Conservation (phyloP, 2,113 vertebrate species). For the Ochotona princeps region DNA sequence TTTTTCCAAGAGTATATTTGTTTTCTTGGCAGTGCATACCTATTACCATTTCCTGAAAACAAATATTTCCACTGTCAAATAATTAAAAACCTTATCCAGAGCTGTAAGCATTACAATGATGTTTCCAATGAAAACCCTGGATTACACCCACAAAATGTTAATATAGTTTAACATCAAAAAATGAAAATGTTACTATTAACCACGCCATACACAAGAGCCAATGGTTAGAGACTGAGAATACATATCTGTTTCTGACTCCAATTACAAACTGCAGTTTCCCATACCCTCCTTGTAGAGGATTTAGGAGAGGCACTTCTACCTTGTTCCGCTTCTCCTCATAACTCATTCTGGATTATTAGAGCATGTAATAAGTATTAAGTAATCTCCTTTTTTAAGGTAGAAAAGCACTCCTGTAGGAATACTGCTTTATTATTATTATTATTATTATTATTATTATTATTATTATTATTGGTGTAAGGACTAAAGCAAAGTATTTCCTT, state of each 20-base stretch:
- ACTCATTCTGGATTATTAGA: neutral
- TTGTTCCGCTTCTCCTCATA: neutral
- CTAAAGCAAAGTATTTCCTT: neutral
- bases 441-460: too few species aligned
- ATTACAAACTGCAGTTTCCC: neutral
- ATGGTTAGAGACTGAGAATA: neutral
- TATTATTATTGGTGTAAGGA: too few species aligned
- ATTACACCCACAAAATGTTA: neutral
- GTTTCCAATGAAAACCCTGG: conserved; percentile 32
- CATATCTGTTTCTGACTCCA: neutral
- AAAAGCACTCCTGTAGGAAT: neutral
- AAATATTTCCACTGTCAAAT: neutral
- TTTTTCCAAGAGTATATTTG: neutral
- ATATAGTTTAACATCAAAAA: neutral
- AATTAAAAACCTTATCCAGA: neutral
- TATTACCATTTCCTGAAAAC: conserved; percentile 8
- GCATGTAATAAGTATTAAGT: neutral
- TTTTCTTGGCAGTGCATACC: neutral
- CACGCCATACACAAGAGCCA: neutral
- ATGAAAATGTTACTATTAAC: neutral
- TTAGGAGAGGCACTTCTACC: neutral
- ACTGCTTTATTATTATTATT: neutral
- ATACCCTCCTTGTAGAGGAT: neutral
- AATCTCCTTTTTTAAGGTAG: neutral
- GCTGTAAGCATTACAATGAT: neutral